Evolutionary conservation across 2,113 vertebrate species (phyloP).

Genomic region (Diadophis punctatus): DNA sequence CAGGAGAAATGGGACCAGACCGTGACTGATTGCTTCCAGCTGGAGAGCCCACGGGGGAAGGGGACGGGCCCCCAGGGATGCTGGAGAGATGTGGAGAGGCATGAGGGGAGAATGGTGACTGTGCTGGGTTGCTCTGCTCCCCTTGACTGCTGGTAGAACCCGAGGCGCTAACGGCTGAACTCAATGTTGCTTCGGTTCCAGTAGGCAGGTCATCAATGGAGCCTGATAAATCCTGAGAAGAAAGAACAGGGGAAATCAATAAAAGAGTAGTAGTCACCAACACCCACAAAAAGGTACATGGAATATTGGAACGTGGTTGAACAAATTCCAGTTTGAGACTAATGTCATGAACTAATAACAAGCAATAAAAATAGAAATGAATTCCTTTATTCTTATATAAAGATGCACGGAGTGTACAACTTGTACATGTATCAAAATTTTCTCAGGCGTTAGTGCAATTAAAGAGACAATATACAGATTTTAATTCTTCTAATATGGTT

Average conservation of each 20-base stretch:
- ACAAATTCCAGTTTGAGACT: slow-evolving; percentile 21
- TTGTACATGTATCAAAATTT: slow-evolving; percentile 12
- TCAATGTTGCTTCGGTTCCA: slow-evolving; percentile 86
- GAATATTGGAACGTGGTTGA: neutral
- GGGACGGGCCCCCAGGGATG: slow-evolving; percentile 87
- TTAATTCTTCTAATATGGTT: slow-evolving; percentile 2
- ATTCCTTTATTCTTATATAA: neutral
- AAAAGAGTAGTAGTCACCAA: neutral
- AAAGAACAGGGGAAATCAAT: neutral
- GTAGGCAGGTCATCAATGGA: slow-evolving; percentile 96
- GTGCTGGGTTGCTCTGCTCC: slow-evolving; percentile 88
- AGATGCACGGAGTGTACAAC: neutral
- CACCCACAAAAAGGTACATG: neutral
- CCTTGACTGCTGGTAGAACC: slow-evolving; percentile 89
- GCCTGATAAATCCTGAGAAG: slow-evolving; percentile 89
- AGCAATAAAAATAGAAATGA: neutral
- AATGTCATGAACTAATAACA: neutral
- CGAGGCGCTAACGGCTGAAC: slow-evolving; percentile 79
- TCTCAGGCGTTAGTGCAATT: neutral
- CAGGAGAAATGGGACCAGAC: slow-evolving; percentile 92
- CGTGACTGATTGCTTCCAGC: slow-evolving; percentile 92
- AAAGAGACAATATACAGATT: neutral
- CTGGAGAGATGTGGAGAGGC: slow-evolving; percentile 89
- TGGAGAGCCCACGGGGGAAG: slow-evolving; percentile 89
- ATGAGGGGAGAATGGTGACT: slow-evolving; percentile 93